phyloP scores from a whole-genome alignment of 2,113 vertebrate species.

The Aegypius monachus region DNA sequence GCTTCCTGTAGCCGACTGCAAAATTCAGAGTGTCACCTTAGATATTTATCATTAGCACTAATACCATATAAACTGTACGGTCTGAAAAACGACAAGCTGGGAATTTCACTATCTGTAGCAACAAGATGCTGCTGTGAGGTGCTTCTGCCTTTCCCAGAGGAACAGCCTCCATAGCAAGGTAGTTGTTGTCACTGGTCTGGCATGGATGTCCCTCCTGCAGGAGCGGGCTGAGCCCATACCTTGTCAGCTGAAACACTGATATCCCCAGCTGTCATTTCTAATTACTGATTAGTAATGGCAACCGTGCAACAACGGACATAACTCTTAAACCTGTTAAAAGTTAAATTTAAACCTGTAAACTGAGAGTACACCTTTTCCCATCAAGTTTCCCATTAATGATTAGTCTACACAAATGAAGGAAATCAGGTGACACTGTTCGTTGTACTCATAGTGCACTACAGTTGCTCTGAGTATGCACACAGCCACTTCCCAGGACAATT shows the following conservation, averaged over 20 bases:
- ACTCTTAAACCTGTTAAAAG: background rate
- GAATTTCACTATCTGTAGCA: background rate
- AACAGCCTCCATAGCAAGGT: background rate
- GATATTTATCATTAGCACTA: background rate
- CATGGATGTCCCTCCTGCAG: background rate
- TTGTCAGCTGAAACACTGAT: background rate
- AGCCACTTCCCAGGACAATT: background rate
- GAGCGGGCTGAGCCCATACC: background rate
- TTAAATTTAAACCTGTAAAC: background rate
- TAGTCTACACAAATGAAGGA: background rate
- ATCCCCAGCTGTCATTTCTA: background rate
- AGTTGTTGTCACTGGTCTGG: background rate
- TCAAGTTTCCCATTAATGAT: background rate
- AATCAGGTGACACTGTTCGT: background rate
- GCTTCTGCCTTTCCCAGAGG: background rate
- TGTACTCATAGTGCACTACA: background rate
- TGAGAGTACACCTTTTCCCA: background rate
- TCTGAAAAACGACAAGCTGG: background rate
- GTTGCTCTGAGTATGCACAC: background rate
- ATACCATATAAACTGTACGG: background rate
- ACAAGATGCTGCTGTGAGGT: background rate
- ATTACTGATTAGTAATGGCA: background rate
- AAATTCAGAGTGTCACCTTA: background rate
- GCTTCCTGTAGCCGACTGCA: rapidly evolving
- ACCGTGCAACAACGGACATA: background rate